These are phyloP conservation scores for Gymnobelideus leadbeateri DNA, from an alignment of 2,113 vertebrate species.

Conservation along the genomic window DNA sequence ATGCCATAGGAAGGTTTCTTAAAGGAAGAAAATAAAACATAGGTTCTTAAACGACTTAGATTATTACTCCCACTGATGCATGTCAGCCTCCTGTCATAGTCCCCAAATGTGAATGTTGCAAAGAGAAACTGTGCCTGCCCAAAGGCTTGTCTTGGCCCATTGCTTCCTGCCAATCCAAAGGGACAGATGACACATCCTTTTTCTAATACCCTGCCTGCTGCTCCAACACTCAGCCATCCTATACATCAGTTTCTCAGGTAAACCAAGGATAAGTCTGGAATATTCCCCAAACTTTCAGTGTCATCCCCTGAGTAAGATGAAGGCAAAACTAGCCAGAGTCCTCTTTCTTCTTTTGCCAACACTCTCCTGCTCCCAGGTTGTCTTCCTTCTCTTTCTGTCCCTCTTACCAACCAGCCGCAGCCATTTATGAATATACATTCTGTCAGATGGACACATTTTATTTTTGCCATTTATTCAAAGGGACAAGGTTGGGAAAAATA, in stretches of 20 bases:
- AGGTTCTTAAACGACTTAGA: not conserved
- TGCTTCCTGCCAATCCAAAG: not conserved
- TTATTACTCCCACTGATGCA: not conserved
- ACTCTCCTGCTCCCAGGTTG: not conserved
- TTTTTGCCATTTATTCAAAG: not conserved
- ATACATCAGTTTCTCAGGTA: not conserved
- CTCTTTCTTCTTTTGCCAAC: not conserved
- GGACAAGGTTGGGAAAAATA: not conserved
- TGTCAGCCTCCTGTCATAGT: not conserved
- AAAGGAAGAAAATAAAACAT: not conserved
- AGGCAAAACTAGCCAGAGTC: not conserved
- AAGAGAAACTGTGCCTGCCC: not conserved
- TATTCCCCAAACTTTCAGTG: not conserved
- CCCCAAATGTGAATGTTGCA: not conserved
- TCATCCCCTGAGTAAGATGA: not conserved
- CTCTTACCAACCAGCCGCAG: not conserved
- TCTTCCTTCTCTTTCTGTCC: not conserved
- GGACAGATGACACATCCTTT: not conserved
- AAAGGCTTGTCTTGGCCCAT: not conserved
- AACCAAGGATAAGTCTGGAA: not conserved
- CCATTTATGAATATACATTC: not conserved
- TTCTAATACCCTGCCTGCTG: not conserved
- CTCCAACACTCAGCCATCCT: not conserved
- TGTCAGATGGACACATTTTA: not conserved
- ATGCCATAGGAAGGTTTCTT: not conserved